Evolutionary conservation across 2,797 vertebrate genomes (phyloP).

Genomic region (Cottoperca gobio): DNA sequence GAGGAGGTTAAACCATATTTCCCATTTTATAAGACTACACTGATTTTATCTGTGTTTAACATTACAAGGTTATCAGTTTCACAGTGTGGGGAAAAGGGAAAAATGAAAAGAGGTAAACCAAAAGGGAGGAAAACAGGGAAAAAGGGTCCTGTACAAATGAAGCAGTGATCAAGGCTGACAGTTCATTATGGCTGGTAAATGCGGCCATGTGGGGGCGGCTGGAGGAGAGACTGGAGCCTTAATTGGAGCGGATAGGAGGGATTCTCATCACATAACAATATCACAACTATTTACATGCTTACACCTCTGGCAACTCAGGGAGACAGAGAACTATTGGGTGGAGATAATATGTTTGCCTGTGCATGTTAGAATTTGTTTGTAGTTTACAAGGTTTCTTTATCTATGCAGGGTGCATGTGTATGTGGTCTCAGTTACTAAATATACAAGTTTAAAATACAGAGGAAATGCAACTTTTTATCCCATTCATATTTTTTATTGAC

Average conservation of each 20-base stretch:
- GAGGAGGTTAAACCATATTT: constrained; percentile 12
- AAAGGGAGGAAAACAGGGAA: constrained; percentile 55
- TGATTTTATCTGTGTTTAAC: constrained; percentile 25
- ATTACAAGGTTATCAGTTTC: constrained; percentile 14
- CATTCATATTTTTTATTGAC: background rate
- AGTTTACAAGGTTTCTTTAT: background rate
- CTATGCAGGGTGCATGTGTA: background rate
- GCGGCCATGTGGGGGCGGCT: constrained; percentile 59
- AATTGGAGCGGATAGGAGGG: constrained; percentile 78
- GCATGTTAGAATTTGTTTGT: background rate
- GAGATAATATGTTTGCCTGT: constrained; percentile 16
- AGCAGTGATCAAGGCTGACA: constrained; percentile 76
- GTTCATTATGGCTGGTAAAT: constrained; percentile 82
- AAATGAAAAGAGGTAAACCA: constrained; percentile 55
- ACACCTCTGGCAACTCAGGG: constrained; percentile 52
- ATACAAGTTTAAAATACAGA: background rate
- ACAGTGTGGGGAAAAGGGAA: constrained; percentile 40
- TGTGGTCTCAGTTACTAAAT: background rate
- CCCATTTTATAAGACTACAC: background rate
- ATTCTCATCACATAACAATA: constrained; percentile 74
- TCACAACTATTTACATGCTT: constrained; percentile 73
- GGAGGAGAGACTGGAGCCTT: constrained; percentile 64
- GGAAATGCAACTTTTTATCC: background rate
- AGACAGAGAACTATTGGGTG: constrained; percentile 26
- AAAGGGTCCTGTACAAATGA: constrained; percentile 69